Evolutionary conservation across 2,888 invertebrate species (phyloP).

Genomic region (Callyntrura guangdongensis): DNA sequence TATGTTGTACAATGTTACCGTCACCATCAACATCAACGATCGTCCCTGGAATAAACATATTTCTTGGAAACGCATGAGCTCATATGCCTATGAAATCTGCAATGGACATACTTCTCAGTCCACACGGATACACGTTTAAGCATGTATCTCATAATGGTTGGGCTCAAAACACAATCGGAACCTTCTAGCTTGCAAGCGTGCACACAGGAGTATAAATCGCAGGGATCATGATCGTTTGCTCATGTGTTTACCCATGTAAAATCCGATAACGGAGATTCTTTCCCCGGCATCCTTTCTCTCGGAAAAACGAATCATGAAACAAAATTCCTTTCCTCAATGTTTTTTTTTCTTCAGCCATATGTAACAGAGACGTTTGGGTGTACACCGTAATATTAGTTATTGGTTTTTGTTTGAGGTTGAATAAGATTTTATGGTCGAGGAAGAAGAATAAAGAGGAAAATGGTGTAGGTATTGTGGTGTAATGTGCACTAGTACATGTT

Average conservation of each 20-base stretch:
- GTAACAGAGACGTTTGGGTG: slow-evolving; percentile 30
- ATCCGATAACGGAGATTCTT: slow-evolving; percentile 31
- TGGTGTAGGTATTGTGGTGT: not conserved
- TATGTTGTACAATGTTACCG: not conserved
- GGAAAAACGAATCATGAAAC: not conserved
- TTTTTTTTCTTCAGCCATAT: not conserved
- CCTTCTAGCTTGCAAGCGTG: not conserved
- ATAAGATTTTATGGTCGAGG: slow-evolving; percentile 57
- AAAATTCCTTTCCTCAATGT: slow-evolving; percentile 24
- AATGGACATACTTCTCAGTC: not conserved
- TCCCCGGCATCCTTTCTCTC: not conserved
- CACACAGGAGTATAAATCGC: not conserved
- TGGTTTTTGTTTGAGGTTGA: slow-evolving; percentile 50
- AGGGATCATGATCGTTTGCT: not conserved
- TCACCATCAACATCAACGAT: not conserved
- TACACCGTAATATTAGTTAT: slow-evolving; percentile 13
- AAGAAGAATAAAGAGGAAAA: slow-evolving; percentile 25
- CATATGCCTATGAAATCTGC: not conserved
- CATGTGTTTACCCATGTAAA: not conserved
- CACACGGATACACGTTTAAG: not conserved
- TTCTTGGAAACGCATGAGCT: slow-evolving; percentile 19
- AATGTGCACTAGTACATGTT: slow-evolving; percentile 15
- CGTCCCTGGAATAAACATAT: not conserved
- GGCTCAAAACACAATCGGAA: not conserved
- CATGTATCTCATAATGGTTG: not conserved